Base-by-base conservation (phyloP, 2,797 vertebrate species). In the Ficedula albicollis region DNA sequence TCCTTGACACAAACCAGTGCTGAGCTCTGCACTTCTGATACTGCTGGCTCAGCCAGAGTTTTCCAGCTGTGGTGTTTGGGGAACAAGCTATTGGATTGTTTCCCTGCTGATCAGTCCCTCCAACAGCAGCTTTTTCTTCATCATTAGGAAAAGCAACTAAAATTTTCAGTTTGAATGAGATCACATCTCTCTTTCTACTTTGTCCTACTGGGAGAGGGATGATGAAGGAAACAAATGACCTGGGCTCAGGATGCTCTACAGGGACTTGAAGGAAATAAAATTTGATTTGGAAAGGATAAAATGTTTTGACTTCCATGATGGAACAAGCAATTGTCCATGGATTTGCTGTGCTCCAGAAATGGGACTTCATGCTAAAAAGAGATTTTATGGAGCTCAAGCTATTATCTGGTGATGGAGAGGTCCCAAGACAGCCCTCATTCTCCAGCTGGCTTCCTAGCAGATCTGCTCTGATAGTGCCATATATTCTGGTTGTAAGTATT, bases 201-300 rank as follows among this genome's bases (percentile, higher is more conserved):
- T 88, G 43, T 49, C 54, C 68, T 49, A 26, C 81, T 90, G 60
- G 62, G 85, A 92, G 80, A 80, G 69, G 43, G 63, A 63, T 64
- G 23, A 74, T 66, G 87, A 73, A 94, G 66, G 46, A 89, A 79
- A 97, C 75, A 96, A 95, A 97, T 93, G 79, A 94, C 95, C 96
- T 88, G 94, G 96, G 76, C 84, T 94, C 80, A 83, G 89, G 92
- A 93, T 95, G 94, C 74, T 91, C 87, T 85, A 80, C 72, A 89
- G n/a, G 81, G 92, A 89, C 88, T 94, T 63, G 77, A 87, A 97
- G 86, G 96, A 91, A 97, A 96, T 94, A 90, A 82, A 92, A 80
- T 90, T 95, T 96, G 86, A 96, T 97, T 97, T 96, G 94, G 89
- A 90, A 92, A 95, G 91, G 95, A 96, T 97, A 93, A 97, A 97